A percentile compares a stretch with the other conserved stretches of the same genome.
Evolutionary conservation across 1,140 invertebrate species (phyloP).

Genomic region (Bathynomus jamesi): DNA sequence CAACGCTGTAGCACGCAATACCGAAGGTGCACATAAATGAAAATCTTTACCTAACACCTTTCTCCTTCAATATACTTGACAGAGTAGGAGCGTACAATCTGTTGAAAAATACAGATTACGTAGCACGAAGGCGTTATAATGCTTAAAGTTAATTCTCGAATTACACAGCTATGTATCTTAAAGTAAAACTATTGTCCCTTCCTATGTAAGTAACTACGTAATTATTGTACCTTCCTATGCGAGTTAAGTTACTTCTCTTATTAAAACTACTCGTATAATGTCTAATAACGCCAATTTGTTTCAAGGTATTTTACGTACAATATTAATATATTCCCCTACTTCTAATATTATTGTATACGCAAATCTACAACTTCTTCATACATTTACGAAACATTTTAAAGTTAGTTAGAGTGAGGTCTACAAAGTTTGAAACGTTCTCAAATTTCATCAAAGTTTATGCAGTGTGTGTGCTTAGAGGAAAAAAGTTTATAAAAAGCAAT

Average conservation of each 20-base stretch:
- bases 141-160: background rate
- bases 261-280: background rate
- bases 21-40: slow-evolving; percentile 6
- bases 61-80: slow-evolving; percentile 37
- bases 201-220: background rate
- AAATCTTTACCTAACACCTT: slow-evolving; percentile 37
- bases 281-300: too few species aligned
- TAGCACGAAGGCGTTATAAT: slow-evolving; percentile 2
- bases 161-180: background rate
- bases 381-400: too few species aligned
- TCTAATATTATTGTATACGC: too few species aligned
- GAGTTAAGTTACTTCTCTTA: background rate
- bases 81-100: slow-evolving; percentile 37
- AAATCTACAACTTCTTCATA: too few species aligned
- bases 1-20: slow-evolving; percentile 15
- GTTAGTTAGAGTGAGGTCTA: too few species aligned
- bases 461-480: too few species aligned
- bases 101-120: slow-evolving; percentile 27
- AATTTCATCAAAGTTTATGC: too few species aligned
- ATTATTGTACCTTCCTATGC: background rate
- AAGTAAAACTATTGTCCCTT: background rate
- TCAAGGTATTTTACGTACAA: too few species aligned
- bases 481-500: too few species aligned
- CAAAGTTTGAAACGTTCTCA: too few species aligned
- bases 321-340: too few species aligned